A percentile compares a stretch with the other conserved stretches of the same genome.
Conservation (phyloP, 2,113 vertebrate species). For the Pica pica region DNA sequence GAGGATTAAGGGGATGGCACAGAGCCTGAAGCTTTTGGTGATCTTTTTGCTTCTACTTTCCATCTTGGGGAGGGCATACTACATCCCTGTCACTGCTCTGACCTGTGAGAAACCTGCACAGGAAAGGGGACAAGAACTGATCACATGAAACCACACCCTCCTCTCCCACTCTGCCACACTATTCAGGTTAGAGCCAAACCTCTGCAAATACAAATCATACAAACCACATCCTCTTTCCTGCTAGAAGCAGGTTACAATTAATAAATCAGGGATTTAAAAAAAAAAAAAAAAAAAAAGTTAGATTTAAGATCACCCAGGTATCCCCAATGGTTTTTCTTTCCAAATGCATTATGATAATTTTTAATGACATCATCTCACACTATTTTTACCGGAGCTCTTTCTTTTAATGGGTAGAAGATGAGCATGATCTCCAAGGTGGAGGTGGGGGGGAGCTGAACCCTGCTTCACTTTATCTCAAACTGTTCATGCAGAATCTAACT, state of each 20-base stretch:
- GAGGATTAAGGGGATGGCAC: background rate
- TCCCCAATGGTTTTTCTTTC: constrained; percentile 17
- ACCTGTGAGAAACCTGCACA: background rate
- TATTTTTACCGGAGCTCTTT: constrained; percentile 5
- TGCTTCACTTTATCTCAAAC: background rate
- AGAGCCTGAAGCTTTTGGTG: background rate
- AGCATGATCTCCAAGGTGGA: background rate
- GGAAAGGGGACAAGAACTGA: background rate
- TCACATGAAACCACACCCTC: accelerated
- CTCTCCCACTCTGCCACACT: background rate
- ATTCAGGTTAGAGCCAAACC: background rate
- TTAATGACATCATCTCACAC: constrained; percentile 25
- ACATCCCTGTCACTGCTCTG: background rate
- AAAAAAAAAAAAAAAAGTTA: background rate
- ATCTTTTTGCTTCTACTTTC: background rate
- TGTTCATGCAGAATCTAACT: background rate
- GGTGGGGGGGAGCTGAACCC: background rate
- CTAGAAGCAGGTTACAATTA: constrained; percentile 20
- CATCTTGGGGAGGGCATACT: background rate
- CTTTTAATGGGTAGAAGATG: background rate
- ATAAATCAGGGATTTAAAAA: background rate
- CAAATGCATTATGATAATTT: constrained; percentile 49
- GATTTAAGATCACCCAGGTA: background rate
- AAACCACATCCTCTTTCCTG: background rate
- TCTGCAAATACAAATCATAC: background rate